Evolutionary conservation across 2,888 invertebrate species (phyloP).

Genomic region (Yponomeuta malinellus): DNA sequence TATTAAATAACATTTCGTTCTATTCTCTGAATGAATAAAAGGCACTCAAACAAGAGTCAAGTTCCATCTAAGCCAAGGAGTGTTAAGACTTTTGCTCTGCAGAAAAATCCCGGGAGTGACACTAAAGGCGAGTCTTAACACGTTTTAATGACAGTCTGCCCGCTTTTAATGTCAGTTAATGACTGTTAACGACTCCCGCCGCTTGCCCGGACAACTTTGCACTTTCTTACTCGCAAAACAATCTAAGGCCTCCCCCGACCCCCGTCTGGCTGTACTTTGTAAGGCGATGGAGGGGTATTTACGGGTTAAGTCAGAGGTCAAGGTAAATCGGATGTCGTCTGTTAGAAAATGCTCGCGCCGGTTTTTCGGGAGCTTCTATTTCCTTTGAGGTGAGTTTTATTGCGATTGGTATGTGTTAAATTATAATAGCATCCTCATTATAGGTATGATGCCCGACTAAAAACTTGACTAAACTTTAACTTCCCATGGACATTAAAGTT

Average conservation of each 20-base stretch:
- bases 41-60: not conserved
- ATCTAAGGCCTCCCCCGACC: not conserved
- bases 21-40: too few relatives aligned
- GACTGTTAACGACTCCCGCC: conserved; percentile 44
- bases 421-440: not conserved
- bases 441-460: too few relatives aligned
- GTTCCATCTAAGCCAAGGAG: not conserved
- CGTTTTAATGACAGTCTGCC: conserved; percentile 28
- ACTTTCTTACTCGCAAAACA: conserved; percentile 25
- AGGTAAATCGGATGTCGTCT: not conserved
- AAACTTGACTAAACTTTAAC: too few relatives aligned
- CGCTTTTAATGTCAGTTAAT: conserved; percentile 56
- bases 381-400: not conserved
- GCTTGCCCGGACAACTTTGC: conserved; percentile 44
- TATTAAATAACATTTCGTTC: too few relatives aligned
- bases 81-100: not conserved
- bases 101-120: conserved; percentile 34
- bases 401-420: not conserved
- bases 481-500: too few relatives aligned
- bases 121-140: conserved; percentile 26
- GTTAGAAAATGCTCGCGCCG: not conserved
- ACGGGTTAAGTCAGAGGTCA: not conserved
- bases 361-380: not conserved
- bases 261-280: not conserved
- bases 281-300: not conserved